Base-by-base conservation (phyloP, 1,140 invertebrate species). In the Adelges cooleyi region DNA sequence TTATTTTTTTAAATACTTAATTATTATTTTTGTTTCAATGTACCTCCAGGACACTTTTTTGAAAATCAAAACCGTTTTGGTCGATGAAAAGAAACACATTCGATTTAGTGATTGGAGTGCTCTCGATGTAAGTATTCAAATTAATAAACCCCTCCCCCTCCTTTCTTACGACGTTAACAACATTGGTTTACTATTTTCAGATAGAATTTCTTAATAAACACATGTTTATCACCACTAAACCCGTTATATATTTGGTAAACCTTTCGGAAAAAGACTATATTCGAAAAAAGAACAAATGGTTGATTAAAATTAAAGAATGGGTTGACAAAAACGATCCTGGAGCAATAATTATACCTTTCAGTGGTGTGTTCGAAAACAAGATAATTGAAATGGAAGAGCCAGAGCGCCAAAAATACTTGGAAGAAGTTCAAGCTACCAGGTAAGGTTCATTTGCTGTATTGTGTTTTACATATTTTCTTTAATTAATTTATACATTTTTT, bases 271-370 rank as follows among this genome's bases (percentile, higher is more conserved):
- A 95, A 75, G 96, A 99, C 77, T 99, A 95, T 75, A 95, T 96
- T 71, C 85, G 93, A 70, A 98, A 98, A 79, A 99, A 98, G 78
- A 98, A 98, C 75, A 98, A 98, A 81, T 97, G 93, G 93, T 81
- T 99, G 72, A 80, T 88, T 11, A 98, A 98, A 78, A 92, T 99
- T 69, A 99, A 99, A 75, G 94, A 97, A 77, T 99, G 95, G 95
- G 88, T 99, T 67, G 95, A 99, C 75, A 89, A 90, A 71, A 87
- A 98, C 74, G 97, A 99, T 77, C 86, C 92, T 0, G 95, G 95
- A 11, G 85, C 95, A 0, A 77, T 85, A 9, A 80, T 98, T 9
- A 95, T 98, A 53, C 94, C 94, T 3, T 98, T 99, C 77, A 98
- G 94, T 66, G 96, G 93, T 5, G 84, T 79, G 10, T 86, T 97